Conservation (phyloP, 2,797 vertebrate genomes). For the Sebastes iracundus region DNA sequence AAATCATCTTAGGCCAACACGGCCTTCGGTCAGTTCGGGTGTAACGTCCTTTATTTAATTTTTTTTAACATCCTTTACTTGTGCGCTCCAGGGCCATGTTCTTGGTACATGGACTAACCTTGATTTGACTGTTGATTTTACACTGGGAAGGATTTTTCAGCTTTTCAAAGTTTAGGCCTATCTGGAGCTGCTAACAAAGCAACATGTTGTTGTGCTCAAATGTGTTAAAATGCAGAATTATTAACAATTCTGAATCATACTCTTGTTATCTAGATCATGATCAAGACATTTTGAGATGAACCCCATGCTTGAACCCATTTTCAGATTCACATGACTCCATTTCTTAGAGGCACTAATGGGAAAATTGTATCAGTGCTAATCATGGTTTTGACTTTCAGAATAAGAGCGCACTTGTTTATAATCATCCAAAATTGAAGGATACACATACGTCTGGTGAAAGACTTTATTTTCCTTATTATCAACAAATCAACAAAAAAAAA, state of each 20-base stretch:
- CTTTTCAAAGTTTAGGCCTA: not conserved
- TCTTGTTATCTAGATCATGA: not conserved
- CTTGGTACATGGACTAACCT: not conserved
- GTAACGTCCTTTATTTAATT: not conserved
- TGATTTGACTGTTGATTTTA: not conserved
- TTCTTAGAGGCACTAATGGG: not conserved
- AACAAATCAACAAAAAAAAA: not conserved
- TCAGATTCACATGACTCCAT: not conserved
- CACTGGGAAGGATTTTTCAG: not conserved
- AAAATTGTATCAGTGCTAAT: not conserved
- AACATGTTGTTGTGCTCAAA: not conserved
- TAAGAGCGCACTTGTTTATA: not conserved
- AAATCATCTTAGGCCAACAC: not conserved
- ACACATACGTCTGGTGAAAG: not conserved
- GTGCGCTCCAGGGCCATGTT: not conserved
- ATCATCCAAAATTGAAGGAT: not conserved
- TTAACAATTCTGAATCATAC: not conserved
- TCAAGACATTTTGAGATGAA: not conserved
- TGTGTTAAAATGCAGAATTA: not conserved
- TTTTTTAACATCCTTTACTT: not conserved
- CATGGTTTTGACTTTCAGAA: not conserved
- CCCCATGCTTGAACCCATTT: not conserved
- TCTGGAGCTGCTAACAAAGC: not conserved
- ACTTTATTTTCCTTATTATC: not conserved
- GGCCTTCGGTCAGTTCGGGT: not conserved